phyloP scores from a whole-genome alignment of 2,113 vertebrate genomes.

The Antigone vipio region DNA sequence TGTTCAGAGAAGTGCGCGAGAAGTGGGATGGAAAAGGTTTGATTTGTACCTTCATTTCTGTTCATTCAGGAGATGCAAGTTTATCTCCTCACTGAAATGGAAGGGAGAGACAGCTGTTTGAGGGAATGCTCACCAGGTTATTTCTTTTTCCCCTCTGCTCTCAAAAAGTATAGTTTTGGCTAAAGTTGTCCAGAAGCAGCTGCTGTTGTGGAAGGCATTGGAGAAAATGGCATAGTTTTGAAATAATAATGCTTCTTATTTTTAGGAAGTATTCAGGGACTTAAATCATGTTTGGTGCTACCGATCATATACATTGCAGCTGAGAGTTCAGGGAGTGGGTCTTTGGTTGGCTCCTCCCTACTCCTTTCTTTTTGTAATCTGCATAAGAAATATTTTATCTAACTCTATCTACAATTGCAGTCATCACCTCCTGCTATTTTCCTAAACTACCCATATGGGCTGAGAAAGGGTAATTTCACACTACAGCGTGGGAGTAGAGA shows the following conservation, averaged over 20 bases:
- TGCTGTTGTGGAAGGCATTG: background rate
- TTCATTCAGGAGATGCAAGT: background rate
- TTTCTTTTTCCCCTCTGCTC: background rate
- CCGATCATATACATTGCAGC: too few species aligned
- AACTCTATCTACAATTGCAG: background rate
- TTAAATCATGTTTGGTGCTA: background rate
- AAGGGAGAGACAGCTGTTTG: background rate
- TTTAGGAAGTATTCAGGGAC: background rate
- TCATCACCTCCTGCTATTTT: background rate
- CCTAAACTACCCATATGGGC: background rate
- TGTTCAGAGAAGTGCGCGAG: background rate
- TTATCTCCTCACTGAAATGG: background rate
- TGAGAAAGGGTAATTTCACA: background rate
- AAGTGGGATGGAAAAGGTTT: background rate
- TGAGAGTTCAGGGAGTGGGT: background rate
- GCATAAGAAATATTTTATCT: background rate
- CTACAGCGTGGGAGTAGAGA: background rate
- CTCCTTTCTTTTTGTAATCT: background rate
- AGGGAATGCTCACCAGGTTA: rapidly evolving
- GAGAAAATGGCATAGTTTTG: background rate
- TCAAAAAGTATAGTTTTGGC: background rate
- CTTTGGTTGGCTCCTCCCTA: background rate
- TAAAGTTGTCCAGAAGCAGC: background rate
- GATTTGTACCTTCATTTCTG: background rate
- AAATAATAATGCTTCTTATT: background rate